Evolutionary conservation across 1,140 invertebrate species (phyloP).

Genomic region (Caenorhabditis remanei): DNA sequence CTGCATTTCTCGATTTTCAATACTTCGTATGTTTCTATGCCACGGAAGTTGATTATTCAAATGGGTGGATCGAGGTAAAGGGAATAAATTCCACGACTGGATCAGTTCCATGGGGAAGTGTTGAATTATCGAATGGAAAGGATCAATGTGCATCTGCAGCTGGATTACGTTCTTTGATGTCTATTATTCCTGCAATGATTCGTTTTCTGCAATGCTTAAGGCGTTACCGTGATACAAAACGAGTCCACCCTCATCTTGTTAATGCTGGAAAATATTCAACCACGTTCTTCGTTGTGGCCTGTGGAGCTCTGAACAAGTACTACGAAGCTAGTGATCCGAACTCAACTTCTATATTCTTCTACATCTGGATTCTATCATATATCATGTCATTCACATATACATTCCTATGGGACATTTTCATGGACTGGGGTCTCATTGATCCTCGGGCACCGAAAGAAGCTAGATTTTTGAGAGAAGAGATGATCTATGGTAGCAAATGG

Average conservation of each 20-base stretch:
- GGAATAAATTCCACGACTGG: slow-evolving; percentile 39
- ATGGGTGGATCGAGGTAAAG: slow-evolving; percentile 58
- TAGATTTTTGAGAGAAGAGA: slow-evolving; percentile 84
- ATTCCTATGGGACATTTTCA: slow-evolving; percentile 94
- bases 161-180: slow-evolving; percentile 85
- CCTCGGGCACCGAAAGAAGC: slow-evolving; percentile 82
- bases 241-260: slow-evolving; percentile 93
- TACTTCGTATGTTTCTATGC: slow-evolving; percentile 85
- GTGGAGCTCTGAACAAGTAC: slow-evolving; percentile 84
- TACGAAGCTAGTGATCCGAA: slow-evolving; percentile 66
- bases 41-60: slow-evolving; percentile 78
- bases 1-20: slow-evolving; percentile 92
- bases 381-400: slow-evolving; percentile 81
- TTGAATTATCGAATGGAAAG: slow-evolving; percentile 74
- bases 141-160: slow-evolving; percentile 78
- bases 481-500: slow-evolving; percentile 82
- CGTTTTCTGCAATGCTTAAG: slow-evolving; percentile 96
- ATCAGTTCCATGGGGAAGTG: slow-evolving; percentile 73
- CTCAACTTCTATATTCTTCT: slow-evolving; percentile 72
- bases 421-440: slow-evolving; percentile 98
- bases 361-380: slow-evolving; percentile 75
- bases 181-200: slow-evolving; percentile 94
- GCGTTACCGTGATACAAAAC: slow-evolving; percentile 84
- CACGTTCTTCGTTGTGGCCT: slow-evolving; percentile 92
- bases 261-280: slow-evolving; percentile 99